Percentiles rank a stretch among this genome's conserved stretches.
These are phyloP conservation scores for Coregonus suidteri DNA, from an alignment of 2,797 vertebrate species.

Conservation along the genomic window DNA sequence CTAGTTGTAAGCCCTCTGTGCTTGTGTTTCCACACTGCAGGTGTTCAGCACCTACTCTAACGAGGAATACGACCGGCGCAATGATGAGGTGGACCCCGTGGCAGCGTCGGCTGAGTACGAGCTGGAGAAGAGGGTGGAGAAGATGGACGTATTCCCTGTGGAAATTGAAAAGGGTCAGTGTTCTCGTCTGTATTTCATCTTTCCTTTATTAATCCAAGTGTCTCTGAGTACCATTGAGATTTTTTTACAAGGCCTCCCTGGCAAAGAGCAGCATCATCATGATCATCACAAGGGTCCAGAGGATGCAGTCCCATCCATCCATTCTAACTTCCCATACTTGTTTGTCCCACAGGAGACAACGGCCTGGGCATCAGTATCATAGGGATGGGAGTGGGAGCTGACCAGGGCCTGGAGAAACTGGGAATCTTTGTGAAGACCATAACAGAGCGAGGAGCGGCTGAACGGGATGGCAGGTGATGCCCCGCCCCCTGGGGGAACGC, in stretches of 20 bases:
- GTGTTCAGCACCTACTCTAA: conserved; percentile 91
- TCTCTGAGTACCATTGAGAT: not conserved
- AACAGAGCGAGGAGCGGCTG: conserved; percentile 88
- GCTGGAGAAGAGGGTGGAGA: conserved; percentile 92
- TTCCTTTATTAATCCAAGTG: not conserved
- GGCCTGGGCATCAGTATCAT: conserved; percentile 94
- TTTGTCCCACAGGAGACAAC: conserved; percentile 79
- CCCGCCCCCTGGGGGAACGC: not conserved
- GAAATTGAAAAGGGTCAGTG: conserved; percentile 84
- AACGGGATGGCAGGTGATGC: conserved; percentile 84
- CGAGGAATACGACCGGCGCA: conserved; percentile 91
- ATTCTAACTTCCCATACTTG: conserved; percentile 2
- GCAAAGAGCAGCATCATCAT: not conserved
- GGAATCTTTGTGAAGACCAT: conserved; percentile 95
- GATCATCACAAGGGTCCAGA: not conserved
- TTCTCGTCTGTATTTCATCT: not conserved
- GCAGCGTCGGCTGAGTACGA: conserved; percentile 92
- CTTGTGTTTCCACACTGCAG: conserved; percentile 61
- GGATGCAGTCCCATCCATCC: not conserved
- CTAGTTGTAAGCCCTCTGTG: conserved; percentile 15
- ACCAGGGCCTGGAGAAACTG: conserved; percentile 91
- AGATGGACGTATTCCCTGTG: conserved; percentile 94
- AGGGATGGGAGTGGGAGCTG: conserved; percentile 93
- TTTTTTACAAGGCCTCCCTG: not conserved
- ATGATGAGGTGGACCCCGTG: conserved; percentile 92